Conservation (phyloP, 2,797 vertebrate species). For the Phataginus tricuspis region DNA sequence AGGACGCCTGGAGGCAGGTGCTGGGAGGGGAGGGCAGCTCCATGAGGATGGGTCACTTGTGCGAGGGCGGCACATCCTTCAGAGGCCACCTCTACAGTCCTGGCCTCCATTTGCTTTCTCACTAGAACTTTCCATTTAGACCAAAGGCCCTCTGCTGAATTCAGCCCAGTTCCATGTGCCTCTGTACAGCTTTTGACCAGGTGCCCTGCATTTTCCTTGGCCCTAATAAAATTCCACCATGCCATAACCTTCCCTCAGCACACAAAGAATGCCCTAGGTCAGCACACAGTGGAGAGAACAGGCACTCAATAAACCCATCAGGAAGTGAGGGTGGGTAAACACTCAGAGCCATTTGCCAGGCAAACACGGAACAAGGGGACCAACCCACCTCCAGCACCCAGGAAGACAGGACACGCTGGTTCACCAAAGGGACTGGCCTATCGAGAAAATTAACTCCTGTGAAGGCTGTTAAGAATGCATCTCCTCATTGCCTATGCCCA, state of each 20-base stretch:
- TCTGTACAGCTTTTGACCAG: not conserved
- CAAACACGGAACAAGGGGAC: not conserved
- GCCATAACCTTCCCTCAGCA: not conserved
- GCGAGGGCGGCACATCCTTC: not conserved
- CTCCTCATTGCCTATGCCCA: not conserved
- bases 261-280: not conserved
- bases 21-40: not conserved
- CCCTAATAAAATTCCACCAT: slow-evolving; percentile 4
- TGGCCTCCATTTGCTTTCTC: not conserved
- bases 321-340: slow-evolving; percentile 32
- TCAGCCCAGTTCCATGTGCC: not conserved
- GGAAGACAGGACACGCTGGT: not conserved
- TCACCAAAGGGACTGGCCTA: not conserved
- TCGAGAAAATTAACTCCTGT: not conserved
- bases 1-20: not conserved
- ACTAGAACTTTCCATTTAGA: not conserved
- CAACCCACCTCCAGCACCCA: not conserved
- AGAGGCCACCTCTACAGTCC: not conserved
- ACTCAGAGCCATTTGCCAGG: not conserved
- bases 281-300: not conserved
- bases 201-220: not conserved
- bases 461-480: not conserved
- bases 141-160: not conserved
- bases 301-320: not conserved
- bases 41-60: too few relatives aligned